These are phyloP conservation scores for Eurois occulta DNA, from an alignment of 2,888 invertebrate species.

Conservation along the genomic window DNA sequence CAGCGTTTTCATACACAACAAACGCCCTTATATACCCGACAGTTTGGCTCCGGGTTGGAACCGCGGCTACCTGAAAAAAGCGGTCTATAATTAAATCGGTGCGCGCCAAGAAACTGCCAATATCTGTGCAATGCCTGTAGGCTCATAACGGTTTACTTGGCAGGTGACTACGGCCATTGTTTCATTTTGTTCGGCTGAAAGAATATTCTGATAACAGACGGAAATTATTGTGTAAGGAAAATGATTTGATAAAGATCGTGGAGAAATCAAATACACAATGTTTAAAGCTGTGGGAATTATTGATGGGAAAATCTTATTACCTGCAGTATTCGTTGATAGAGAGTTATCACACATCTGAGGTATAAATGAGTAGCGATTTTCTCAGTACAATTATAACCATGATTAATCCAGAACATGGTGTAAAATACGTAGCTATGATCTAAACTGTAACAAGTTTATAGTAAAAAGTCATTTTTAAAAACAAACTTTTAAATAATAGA, in stretches of 20 bases:
- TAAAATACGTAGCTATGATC: neutral
- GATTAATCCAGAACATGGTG: neutral
- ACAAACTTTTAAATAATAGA: too few species aligned
- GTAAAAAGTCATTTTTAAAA: too few species aligned
- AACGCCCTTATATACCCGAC: neutral
- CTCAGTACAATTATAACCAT: neutral
- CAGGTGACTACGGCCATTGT: constrained; percentile 62
- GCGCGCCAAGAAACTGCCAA: constrained; percentile 83
- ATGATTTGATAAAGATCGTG: too few species aligned
- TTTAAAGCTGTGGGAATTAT: neutral
- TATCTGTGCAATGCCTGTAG: constrained; percentile 68
- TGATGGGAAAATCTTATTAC: neutral
- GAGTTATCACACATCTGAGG: neutral
- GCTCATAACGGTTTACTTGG: constrained; percentile 72
- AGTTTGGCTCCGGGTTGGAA: constrained; percentile 63
- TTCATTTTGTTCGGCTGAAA: constrained; percentile 17
- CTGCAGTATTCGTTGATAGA: too few species aligned
- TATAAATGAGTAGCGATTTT: neutral
- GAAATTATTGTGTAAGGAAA: neutral
- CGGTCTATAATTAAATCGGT: constrained; percentile 79
- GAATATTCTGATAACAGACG: constrained; percentile 19
- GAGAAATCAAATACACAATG: neutral
- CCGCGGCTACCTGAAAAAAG: constrained; percentile 74
- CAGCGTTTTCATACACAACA: neutral
- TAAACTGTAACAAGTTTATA: too few species aligned